phyloP scores from a whole-genome alignment of 2,113 vertebrate genomes.

The Alethe castanea region DNA sequence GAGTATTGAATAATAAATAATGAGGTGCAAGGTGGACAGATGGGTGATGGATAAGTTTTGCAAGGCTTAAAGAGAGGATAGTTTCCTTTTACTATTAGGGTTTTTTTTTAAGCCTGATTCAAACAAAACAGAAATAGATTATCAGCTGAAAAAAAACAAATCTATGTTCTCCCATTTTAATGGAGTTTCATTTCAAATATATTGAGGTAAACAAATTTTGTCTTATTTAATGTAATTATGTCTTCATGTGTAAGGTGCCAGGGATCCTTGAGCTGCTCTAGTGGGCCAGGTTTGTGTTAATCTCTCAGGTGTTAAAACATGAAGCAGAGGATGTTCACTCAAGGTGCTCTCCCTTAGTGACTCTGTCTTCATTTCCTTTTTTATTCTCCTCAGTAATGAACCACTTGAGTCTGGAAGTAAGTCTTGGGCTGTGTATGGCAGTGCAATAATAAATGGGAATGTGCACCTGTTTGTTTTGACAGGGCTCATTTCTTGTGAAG shows the following conservation, averaged over 20 bases:
- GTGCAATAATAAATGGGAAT: neutral
- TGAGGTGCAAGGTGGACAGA: conserved; percentile 59
- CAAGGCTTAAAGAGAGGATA: neutral
- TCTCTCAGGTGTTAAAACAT: neutral
- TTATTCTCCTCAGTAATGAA: neutral
- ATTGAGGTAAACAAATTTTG: neutral
- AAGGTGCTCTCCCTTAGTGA: neutral
- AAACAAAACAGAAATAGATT: neutral
- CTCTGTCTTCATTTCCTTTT: neutral
- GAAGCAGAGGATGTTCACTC: neutral
- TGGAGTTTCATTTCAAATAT: neutral
- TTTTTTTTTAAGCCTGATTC: neutral
- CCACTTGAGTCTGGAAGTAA: neutral
- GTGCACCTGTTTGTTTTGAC: neutral
- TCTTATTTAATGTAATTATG: neutral
- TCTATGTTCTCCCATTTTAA: neutral
- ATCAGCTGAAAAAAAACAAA: neutral
- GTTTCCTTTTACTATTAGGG: neutral
- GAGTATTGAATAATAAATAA: conserved; percentile 63
- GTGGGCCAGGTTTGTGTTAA: neutral
- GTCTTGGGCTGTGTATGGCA: neutral
- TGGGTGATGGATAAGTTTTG: conserved; percentile 51
- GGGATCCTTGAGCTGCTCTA: neutral
- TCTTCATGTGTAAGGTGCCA: neutral
- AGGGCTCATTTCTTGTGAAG: neutral